Evolutionary conservation across 2,888 invertebrate species (phyloP), one percentile per base, ranked within the genome.

Genomic region (Baccha elongata): DNA sequence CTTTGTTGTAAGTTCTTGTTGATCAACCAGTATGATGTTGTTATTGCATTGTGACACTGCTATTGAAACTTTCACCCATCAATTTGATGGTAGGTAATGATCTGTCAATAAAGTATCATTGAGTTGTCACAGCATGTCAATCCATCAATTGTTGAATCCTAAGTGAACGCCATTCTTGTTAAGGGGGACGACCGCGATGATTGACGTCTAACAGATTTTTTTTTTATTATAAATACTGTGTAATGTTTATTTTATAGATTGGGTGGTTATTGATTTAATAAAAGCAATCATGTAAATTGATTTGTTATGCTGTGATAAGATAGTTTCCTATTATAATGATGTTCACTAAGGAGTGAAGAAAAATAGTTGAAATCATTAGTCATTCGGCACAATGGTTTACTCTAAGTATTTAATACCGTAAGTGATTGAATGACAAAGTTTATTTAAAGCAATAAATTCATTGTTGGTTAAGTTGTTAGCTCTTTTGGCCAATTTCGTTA

Each of bases 71-170:
- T 81, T 81, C 75, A 52, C 81, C 71, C 75, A 68, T 76, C 81
- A 71, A 62, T 65, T 73, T 35, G 32, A 71, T 71, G 75, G 29
- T 67, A 67, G 76, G 65, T 76, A 81, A 81, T 81, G 76, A 76
- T 72, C 81, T 81, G 81, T 81, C 81, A 81, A 67, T 81, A 76
- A 81, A 71, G 65, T 67, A 71, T 76, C 81, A 81, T 40, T 65
- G 67, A 67, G 65, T 81, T 72, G 76, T 72, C 81, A 81, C 76
- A 42, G 58, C 26, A 48, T 55, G 67, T 67, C 76, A 81, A 65
- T 81, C 32, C 32, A 35, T 13, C 68, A 69, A 80, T 75, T 75
- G 80, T 75, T 75, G 80, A 64, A 44, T 80, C 48, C 44, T 69
- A 52, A 80, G 64, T 58, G 64, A 80, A 32, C 35, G 29, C 19